Evolutionary conservation across 2,888 invertebrate genomes (phyloP).

Genomic region (Mechanitis mazaeus): DNA sequence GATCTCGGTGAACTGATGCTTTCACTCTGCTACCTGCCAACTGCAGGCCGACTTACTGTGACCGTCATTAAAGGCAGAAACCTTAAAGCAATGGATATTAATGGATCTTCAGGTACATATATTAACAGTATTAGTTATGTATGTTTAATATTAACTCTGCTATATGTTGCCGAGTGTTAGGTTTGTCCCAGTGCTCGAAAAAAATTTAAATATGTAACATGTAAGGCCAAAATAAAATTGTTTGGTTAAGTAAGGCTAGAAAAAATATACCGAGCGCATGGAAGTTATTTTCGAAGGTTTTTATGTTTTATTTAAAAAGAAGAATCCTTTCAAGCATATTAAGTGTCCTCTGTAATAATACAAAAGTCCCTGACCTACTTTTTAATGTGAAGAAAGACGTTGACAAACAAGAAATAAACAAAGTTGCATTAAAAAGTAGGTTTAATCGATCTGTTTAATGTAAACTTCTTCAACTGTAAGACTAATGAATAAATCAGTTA

Average conservation of each 20-base stretch:
- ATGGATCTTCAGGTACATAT: constrained; percentile 88
- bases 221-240: too few relatives aligned
- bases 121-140: background rate
- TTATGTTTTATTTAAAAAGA: too few relatives aligned
- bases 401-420: background rate
- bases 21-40: constrained; percentile 92
- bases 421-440: background rate
- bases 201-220: too few relatives aligned
- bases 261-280: too few relatives aligned
- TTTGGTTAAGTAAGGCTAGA: too few relatives aligned
- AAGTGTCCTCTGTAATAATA: background rate
- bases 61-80: constrained; percentile 95
- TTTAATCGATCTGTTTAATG: background rate
- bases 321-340: too few relatives aligned
- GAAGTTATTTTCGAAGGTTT: too few relatives aligned
- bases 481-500: background rate
- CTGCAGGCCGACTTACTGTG: constrained; percentile 92
- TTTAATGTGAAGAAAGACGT: background rate
- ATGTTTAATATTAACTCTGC: background rate
- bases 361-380: background rate
- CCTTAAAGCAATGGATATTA: constrained; percentile 94
- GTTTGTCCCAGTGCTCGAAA: background rate
- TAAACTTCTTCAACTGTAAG: background rate
- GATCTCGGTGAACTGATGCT: constrained; percentile 94
- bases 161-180: background rate